Evolutionary conservation across 2,888 invertebrate genomes (phyloP).

Genomic region (Girardia tigrina): DNA sequence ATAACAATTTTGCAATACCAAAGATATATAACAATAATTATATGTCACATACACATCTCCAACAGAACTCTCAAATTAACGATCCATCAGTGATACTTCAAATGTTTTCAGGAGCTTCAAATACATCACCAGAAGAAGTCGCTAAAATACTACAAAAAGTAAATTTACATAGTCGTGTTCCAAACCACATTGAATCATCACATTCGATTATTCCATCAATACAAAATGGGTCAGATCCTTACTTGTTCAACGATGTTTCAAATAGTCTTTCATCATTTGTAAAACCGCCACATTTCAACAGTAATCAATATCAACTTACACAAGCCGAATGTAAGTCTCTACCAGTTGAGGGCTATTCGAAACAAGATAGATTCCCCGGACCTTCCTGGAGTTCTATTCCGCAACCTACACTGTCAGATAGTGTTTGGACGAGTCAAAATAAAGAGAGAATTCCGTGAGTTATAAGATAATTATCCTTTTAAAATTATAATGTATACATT

Average conservation of each 20-base stretch:
- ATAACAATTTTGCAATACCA: neutral
- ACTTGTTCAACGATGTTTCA: constrained; percentile 9
- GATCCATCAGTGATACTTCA: neutral
- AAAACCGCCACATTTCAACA: neutral
- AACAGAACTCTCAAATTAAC: neutral
- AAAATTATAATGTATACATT: too few species aligned
- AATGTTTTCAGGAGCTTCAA: neutral
- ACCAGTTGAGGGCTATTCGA: neutral
- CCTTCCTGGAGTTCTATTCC: neutral
- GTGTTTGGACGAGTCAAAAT: constrained; percentile 2
- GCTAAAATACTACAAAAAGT: neutral
- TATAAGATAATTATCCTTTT: too few species aligned
- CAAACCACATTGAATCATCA: neutral
- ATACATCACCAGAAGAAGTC: neutral
- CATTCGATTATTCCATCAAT: neutral
- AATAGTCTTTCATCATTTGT: neutral
- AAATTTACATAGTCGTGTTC: neutral
- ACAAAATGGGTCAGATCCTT: neutral
- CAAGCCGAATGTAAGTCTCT: neutral
- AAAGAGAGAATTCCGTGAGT: neutral
- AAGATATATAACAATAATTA: neutral
- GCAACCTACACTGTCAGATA: neutral
- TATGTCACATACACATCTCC: neutral
- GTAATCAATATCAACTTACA: neutral
- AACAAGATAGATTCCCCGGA: neutral